These are phyloP conservation scores for Colletes latitarsis DNA, from an alignment of 1,140 invertebrate species.

Conservation along the genomic window DNA sequence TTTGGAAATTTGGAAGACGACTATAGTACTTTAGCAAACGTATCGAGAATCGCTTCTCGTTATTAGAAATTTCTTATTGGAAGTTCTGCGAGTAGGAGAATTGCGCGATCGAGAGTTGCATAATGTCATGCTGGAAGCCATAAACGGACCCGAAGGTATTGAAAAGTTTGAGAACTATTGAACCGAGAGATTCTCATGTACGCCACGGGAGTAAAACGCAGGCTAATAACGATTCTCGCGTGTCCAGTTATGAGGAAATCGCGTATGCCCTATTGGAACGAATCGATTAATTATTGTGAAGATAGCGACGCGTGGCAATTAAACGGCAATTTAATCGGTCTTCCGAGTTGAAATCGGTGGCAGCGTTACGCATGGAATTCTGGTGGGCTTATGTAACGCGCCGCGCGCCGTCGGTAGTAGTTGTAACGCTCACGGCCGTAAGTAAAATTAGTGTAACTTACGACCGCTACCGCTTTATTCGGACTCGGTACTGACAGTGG, in stretches of 20 bases:
- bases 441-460: slow-evolving; percentile 11
- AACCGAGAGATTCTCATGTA: too few relatives aligned
- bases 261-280: background rate
- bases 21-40: too few relatives aligned
- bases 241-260: background rate
- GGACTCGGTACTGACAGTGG: background rate
- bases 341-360: slow-evolving; percentile 4
- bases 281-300: background rate
- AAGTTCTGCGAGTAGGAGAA: too few relatives aligned
- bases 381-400: background rate
- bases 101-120: too few relatives aligned
- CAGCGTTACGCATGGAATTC: background rate
- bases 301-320: background rate
- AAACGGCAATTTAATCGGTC: slow-evolving; percentile 15
- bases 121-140: too few relatives aligned
- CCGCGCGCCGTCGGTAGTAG: too few relatives aligned
- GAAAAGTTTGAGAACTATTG: too few relatives aligned
- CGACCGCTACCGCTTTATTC: slow-evolving; percentile 21
- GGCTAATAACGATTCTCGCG: background rate
- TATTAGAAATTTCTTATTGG: too few relatives aligned
- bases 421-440: background rate
- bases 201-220: background rate
- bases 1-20: too few relatives aligned
- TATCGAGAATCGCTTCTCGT: too few relatives aligned
- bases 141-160: too few relatives aligned